Evolutionary conservation across 2,113 vertebrate genomes (phyloP).

Genomic region (Phycodurus eques): DNA sequence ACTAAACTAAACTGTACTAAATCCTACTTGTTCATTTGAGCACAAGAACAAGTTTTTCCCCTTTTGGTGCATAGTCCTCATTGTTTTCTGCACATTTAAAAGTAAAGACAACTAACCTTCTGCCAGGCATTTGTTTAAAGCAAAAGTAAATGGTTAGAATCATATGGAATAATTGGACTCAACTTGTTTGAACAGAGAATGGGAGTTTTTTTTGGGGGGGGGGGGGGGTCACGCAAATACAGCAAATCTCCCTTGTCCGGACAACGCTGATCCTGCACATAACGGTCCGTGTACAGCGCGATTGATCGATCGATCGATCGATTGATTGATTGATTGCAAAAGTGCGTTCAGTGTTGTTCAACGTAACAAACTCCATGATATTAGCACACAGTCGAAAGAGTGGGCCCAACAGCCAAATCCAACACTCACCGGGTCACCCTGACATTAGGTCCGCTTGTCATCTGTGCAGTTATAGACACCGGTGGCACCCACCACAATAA

Average conservation of each 20-base stretch:
- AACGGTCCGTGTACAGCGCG: neutral
- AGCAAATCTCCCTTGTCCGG: neutral
- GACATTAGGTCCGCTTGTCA: constrained; percentile 21
- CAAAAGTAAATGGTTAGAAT: neutral
- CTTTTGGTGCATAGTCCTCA: no score
- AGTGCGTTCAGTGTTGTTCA: neutral
- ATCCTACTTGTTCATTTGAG: no score
- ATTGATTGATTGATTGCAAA: constrained; percentile 14
- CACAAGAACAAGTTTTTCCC: no score
- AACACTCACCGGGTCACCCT: constrained; percentile 32
- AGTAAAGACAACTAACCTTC: neutral
- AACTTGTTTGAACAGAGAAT: neutral
- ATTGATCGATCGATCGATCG: constrained; percentile 25
- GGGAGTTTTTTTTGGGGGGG: neutral
- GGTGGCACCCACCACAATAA: constrained; percentile 42
- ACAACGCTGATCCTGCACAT: neutral
- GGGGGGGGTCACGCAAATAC: neutral
- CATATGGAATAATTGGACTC: neutral
- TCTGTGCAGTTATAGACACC: constrained; percentile 54
- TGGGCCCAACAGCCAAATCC: constrained; percentile 8
- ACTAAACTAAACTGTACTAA: no score
- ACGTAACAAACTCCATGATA: neutral
- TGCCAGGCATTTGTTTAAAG: neutral
- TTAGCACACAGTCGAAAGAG: constrained; percentile 3
- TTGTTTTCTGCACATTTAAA: no score